Conservation (phyloP, 92 coral and sea anemone genomes). For the Porites divaricata region DNA sequence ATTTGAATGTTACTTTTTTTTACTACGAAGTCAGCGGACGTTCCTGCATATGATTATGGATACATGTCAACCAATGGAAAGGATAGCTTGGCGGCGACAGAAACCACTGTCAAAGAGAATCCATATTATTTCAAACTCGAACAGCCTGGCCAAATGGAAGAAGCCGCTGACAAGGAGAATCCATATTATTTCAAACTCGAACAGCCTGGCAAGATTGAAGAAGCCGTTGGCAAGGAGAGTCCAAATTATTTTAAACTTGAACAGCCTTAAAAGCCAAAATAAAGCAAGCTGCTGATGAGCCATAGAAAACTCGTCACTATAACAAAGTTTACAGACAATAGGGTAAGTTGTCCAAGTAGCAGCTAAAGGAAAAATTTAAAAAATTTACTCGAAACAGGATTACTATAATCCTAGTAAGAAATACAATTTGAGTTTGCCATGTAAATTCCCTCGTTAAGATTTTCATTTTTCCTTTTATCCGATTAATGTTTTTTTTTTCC, state of each 20-base stretch:
- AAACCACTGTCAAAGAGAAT: background rate
- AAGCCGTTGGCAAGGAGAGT: constrained; percentile 13
- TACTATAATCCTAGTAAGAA: no score
- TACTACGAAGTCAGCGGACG: background rate
- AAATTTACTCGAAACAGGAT: no score
- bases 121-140: constrained; percentile 11
- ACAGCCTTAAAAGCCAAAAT: background rate
- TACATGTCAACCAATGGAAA: constrained; percentile 20
- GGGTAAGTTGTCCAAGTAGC: no score
- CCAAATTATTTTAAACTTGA: constrained; percentile 32
- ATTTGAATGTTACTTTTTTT: background rate
- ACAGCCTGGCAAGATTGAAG: constrained; percentile 2
- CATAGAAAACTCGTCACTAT: no score
- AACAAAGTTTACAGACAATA: no score
- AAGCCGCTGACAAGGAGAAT: constrained; percentile 14
- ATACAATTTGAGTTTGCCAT: no score
- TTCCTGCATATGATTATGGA: constrained; percentile 15
- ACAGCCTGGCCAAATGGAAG: constrained; percentile 5
- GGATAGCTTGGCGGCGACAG: background rate
- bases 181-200: constrained; percentile 33
- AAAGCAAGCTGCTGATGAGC: no score
- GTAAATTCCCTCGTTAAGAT: no score
- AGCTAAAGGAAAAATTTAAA: no score
- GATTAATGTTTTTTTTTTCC: no score
- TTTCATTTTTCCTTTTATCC: no score